A percentile compares a stretch with the other conserved stretches of the same genome.
phyloP scores from a whole-genome alignment of 2,113 vertebrate species.

The Anarhynchus alexandrinus region DNA sequence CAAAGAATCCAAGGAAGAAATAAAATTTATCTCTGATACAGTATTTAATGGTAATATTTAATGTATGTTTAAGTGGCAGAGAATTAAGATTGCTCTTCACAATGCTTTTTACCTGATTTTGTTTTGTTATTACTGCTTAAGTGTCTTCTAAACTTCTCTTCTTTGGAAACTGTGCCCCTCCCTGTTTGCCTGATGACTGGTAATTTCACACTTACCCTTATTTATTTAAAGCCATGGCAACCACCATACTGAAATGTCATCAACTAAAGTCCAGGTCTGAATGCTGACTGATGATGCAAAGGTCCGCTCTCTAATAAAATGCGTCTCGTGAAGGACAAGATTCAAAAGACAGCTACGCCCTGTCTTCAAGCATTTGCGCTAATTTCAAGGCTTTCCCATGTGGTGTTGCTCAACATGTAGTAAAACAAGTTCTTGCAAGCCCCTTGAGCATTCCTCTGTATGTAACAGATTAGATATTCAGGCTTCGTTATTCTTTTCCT shows the following conservation, averaged over 20 bases:
- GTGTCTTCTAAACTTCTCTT: not conserved
- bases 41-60: not conserved
- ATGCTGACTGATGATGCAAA: not conserved
- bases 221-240: slow-evolving; percentile 37
- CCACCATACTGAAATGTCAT: slow-evolving; percentile 7
- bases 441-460: not conserved
- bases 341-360: slow-evolving; percentile 24
- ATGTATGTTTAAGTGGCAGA: not conserved
- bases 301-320: slow-evolving; percentile 51
- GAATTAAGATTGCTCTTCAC: not conserved
- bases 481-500: not conserved
- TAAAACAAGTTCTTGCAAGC: slow-evolving; percentile 42
- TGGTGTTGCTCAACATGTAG: slow-evolving; percentile 51
- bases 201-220: slow-evolving; percentile 1
- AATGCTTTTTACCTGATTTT: not conserved
- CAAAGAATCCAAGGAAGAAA: not conserved
- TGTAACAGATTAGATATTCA: slow-evolving; percentile 1
- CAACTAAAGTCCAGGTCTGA: not conserved
- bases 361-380: slow-evolving; percentile 43
- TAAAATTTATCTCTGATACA: not conserved
- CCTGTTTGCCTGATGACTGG: not conserved
- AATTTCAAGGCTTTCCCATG: slow-evolving; percentile 43
- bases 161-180: not conserved
- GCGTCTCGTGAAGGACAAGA: not conserved
- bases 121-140: not conserved